phyloP scores from a whole-genome alignment of 2,888 invertebrate genomes.

The Hipparchia semele region DNA sequence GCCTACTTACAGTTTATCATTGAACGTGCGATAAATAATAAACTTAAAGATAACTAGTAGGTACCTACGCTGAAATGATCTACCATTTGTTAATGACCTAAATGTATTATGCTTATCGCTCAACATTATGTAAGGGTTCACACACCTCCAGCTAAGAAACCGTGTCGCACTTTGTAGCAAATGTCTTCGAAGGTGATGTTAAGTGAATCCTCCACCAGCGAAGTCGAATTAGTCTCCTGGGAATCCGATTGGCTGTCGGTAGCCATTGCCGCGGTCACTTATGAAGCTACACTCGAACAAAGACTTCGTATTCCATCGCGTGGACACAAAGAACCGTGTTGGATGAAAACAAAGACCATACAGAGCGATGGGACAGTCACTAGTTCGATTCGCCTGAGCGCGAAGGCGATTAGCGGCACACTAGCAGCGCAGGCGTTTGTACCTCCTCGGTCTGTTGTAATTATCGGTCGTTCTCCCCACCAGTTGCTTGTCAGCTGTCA shows the following conservation, averaged over 20 bases:
- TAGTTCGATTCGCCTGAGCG: conserved; percentile 50
- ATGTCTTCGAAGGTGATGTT: conserved; percentile 87
- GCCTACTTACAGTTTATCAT: conserved; percentile 41
- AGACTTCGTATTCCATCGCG: conserved; percentile 58
- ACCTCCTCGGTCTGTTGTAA: conserved; percentile 38
- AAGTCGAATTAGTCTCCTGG: conserved; percentile 68
- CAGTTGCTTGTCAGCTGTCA: conserved; percentile 52
- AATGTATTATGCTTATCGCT: conserved; percentile 26
- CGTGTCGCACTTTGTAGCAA: conserved; percentile 85
- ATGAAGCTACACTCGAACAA: conserved; percentile 48
- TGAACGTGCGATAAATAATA: conserved; percentile 46
- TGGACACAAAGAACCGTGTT: conserved; percentile 64
- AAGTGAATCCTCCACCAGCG: conserved; percentile 74
- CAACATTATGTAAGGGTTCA: conserved; percentile 33
- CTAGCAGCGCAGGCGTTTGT: conserved; percentile 43
- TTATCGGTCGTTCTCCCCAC: conserved; percentile 74
- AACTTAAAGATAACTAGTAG: conserved; percentile 45
- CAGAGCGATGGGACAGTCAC: conserved; percentile 46
- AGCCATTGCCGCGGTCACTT: conserved; percentile 54
- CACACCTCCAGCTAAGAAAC: conserved; percentile 81
- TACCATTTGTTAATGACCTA: conserved; percentile 41
- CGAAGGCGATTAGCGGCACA: conserved; percentile 45
- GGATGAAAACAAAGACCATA: conserved; percentile 62
- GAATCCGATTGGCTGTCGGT: conserved; percentile 67
- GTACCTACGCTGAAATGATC: conserved; percentile 33